Percentiles rank a stretch among this genome's conserved stretches.
Conservation (phyloP, 1,140 invertebrate genomes). For the Oedothorax gibbosus region DNA sequence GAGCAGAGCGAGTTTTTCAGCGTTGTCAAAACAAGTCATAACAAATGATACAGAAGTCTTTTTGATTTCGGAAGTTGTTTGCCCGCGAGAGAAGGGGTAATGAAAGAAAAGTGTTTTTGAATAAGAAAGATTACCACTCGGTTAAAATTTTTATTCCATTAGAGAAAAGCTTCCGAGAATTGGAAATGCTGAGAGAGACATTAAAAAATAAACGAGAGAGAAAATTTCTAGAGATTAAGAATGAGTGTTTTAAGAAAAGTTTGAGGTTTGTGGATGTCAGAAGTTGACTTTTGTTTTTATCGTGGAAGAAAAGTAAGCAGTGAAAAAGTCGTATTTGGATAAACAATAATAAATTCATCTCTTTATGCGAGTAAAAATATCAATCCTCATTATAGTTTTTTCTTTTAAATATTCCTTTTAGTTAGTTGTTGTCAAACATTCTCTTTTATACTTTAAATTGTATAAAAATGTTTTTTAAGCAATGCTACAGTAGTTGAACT, state of each 20-base stretch:
- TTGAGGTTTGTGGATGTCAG: neutral
- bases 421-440: too few species aligned
- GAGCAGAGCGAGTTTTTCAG: neutral
- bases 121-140: slow-evolving; percentile 43
- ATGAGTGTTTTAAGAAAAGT: slow-evolving; percentile 27
- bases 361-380: too few species aligned
- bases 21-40: slow-evolving; percentile 53
- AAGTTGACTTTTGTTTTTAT: too few species aligned
- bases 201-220: slow-evolving; percentile 32
- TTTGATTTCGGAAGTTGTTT: slow-evolving; percentile 47
- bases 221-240: slow-evolving; percentile 32
- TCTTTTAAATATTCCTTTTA: too few species aligned
- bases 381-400: too few species aligned
- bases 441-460: too few species aligned
- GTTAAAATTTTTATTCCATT: slow-evolving; percentile 5
- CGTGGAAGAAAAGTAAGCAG: too few species aligned
- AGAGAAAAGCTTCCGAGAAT: slow-evolving; percentile 16
- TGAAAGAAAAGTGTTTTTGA: slow-evolving; percentile 15
- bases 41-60: slow-evolving; percentile 58
- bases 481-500: too few species aligned
- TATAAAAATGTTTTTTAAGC: too few species aligned
- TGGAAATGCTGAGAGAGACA: slow-evolving; percentile 38
- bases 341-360: too few species aligned
- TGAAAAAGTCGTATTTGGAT: too few species aligned
- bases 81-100: neutral